Evolutionary conservation across 2,797 vertebrate genomes (phyloP), one percentile per base, ranked within the genome.

Genomic region (Choloepus didactylus): DNA sequence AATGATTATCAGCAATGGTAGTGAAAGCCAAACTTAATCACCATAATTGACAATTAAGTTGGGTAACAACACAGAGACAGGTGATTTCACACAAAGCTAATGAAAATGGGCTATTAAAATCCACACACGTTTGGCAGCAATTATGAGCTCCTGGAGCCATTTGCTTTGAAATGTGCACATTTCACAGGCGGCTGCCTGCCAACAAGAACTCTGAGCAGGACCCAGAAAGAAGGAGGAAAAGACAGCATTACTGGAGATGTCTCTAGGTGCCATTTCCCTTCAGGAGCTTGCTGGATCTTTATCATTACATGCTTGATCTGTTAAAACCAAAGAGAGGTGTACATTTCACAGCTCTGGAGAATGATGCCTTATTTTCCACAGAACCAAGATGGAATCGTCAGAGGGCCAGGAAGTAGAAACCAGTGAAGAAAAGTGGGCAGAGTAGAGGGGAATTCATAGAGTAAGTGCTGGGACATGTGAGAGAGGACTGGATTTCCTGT

Each of bases 21-120:
- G 85, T 81, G 95, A 96, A 92, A 96, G 95, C 96, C 94, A 95
- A 75, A 80, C 96, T 97, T 97, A 97, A 97, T 97, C 97, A 96
- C 95, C 86, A 81, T 97, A 97, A 97, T 96, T 97, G 96, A 97
- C 97, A 97, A 97, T 97, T 97, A 97, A 96, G 95, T 93, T 96
- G 97, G 96, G 73, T 96, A 97, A 87, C 96, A 97, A 97, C 96
- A 97, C 94, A 95, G 97, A 96, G 95, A 96, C 96, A 97, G 97
- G 97, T 96, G 96, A 97, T 97, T 97, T 96, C 96, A 97, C 96
- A 97, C 96, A 96, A 96, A 95, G 95, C 96, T 97, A 97, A 97
- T 97, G 97, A 97, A 96, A 97, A 97, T 93, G 90, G 96, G 92
- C 97, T 95, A 96, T 97, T 97, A 97, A 97, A 97, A 97, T 95